Evolutionary conservation across 1,140 invertebrate species (phyloP), one percentile per base, ranked within the genome.

Genomic region (Wasmannia auropunctata): DNA sequence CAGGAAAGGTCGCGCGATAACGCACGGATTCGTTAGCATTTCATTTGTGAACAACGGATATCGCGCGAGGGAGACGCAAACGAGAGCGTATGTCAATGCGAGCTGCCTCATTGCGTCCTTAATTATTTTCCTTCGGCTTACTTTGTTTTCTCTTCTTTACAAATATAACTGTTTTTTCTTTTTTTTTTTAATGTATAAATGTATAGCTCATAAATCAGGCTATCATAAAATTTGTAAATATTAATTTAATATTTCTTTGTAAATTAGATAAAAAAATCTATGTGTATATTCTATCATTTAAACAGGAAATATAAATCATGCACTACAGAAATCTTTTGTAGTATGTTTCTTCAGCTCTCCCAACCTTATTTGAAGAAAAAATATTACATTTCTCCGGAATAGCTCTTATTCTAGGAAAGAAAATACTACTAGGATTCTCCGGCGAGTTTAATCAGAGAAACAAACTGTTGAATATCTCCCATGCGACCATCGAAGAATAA

Each of bases 11-110:
- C 75, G 79, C 83, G 79, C 79, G 67, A 83, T 28, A 85, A 89
- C 69, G 87, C 83, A 90, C 86, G 87, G 88, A 90, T 90, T 90
- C 87, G 88, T 90, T 90, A 90, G 87, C 88, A 86, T 90, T 88
- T 90, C 88, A 90, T 90, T 90, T 88, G 60, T 37, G 79, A 72
- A 37, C 25, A 43, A 83, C 43, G 37, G 28, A 83, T 74, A 54
- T 43, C 79, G 51, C 3, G 67, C 54, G 34, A 74, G 51, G 19
- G 56, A 37, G n/a, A 46, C 28, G 14, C 25, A 43, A 74, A 83
- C 22, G 51, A 83, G 25, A 11, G 7, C 22, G n/a, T n/a, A n/a
- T n/a, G 28, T 60, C 79, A 11, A 58, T 83, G 10, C 8, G 37
- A 72, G n/a, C 16, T 65, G 60, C 46, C 31, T 56, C 31, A 5